Percentiles rank a stretch among this genome's conserved stretches.
These are phyloP conservation scores for Synaphobranchus kaupii DNA, from an alignment of 2,797 vertebrate genomes.

Conservation along the genomic window DNA sequence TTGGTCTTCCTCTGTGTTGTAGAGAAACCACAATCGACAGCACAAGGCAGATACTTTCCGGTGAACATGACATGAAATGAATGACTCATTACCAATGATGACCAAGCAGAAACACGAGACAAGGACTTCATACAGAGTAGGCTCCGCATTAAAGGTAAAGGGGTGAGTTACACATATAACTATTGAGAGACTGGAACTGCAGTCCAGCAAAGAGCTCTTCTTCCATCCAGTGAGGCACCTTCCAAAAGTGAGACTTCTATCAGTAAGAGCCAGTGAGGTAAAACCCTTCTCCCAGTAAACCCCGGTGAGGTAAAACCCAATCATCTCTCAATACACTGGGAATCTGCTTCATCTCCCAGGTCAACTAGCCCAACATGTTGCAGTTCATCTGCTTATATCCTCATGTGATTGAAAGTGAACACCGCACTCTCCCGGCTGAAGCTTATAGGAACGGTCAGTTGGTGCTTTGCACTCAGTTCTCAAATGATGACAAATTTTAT, in stretches of 20 bases:
- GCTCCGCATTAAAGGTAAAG: not conserved
- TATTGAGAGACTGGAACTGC: not conserved
- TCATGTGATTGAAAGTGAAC: too few relatives aligned
- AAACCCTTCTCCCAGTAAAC: not conserved
- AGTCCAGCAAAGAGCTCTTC: not conserved
- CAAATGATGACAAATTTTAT: too few relatives aligned
- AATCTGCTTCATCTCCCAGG: not conserved
- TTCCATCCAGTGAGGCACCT: not conserved
- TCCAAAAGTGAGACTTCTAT: not conserved
- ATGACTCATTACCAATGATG: not conserved
- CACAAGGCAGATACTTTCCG: not conserved
- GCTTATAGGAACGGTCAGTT: too few relatives aligned
- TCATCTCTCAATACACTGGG: slow-evolving; percentile 10
- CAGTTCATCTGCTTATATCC: not conserved
- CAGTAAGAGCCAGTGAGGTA: not conserved
- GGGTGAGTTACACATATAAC: not conserved
- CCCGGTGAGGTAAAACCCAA: not conserved
- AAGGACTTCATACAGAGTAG: not conserved
- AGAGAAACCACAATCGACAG: not conserved
- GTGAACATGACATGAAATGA: not conserved
- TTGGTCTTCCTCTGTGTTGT: not conserved
- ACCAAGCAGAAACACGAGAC: not conserved
- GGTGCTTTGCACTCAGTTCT: too few relatives aligned
- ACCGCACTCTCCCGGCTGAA: too few relatives aligned
- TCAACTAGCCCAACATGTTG: not conserved